These are phyloP conservation scores for Sebastes miniatus DNA, from an alignment of 2,797 vertebrate genomes.

Conservation along the genomic window DNA sequence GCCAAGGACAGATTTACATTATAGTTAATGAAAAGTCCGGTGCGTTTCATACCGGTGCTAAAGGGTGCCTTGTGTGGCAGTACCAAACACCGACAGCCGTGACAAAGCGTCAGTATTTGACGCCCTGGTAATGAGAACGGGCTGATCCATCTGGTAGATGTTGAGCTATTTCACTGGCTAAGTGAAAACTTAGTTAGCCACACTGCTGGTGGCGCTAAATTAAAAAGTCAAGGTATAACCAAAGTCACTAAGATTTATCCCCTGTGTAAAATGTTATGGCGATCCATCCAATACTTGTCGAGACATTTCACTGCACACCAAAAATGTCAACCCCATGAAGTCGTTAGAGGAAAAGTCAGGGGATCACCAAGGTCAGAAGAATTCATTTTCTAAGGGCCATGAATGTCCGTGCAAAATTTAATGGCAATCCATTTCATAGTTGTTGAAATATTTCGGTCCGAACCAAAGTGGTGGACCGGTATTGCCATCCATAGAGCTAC, in stretches of 20 bases:
- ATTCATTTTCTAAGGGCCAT: too few relatives aligned
- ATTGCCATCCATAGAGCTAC: too few relatives aligned
- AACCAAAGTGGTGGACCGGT: background rate
- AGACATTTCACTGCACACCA: background rate
- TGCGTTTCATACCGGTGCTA: too few relatives aligned
- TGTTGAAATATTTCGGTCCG: background rate
- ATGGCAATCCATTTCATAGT: background rate
- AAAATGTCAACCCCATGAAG: background rate
- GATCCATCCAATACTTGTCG: background rate
- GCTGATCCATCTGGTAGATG: background rate
- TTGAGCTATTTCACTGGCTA: background rate
- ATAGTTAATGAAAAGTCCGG: too few relatives aligned
- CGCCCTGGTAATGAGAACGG: too few relatives aligned
- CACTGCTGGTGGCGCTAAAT: background rate
- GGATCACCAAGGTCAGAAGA: too few relatives aligned
- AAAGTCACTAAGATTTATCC: background rate
- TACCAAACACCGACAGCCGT: too few relatives aligned
- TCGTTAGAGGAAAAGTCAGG: background rate
- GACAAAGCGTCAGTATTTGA: too few relatives aligned
- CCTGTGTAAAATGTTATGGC: background rate
- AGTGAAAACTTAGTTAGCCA: background rate
- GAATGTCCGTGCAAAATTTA: background rate
- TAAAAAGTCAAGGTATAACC: background rate
- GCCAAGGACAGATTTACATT: too few relatives aligned
- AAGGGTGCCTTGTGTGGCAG: accelerated